Evolutionary conservation across 30 jellyfish, hydroid and myxozoan species (phyloP).

Genomic region (Haliclystus octoradiatus): DNA sequence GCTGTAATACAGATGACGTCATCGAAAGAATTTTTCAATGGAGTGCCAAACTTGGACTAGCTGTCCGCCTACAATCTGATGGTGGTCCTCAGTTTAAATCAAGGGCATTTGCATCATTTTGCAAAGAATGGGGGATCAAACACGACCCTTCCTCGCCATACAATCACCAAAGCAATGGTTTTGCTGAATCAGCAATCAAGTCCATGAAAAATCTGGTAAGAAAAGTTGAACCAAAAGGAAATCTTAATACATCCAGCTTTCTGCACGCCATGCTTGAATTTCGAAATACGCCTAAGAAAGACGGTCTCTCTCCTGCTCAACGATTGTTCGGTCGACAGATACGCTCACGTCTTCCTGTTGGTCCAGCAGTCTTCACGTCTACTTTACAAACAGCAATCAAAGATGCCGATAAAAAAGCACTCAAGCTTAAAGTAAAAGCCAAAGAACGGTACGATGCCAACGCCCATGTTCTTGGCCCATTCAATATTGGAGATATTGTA

Average conservation of each 20-base stretch:
- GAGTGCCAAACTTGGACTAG: neutral
- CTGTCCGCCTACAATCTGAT: neutral
- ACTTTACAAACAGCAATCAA: too few species aligned
- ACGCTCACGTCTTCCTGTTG: slow-evolving; percentile 20
- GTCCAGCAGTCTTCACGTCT: too few species aligned
- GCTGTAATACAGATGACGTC: neutral
- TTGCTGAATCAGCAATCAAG: neutral
- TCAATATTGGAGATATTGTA: neutral
- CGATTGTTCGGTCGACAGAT: slow-evolving; percentile 9
- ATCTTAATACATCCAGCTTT: slow-evolving; percentile 8
- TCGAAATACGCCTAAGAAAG: slow-evolving; percentile 20
- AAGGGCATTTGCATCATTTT: neutral
- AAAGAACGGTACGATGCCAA: neutral
- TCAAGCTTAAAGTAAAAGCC: neutral
- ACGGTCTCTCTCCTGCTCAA: slow-evolving; percentile 22
- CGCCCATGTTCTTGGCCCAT: neutral
- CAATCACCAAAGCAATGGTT: neutral
- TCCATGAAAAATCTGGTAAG: neutral
- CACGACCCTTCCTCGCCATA: neutral
- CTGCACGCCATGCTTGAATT: slow-evolving; percentile 4
- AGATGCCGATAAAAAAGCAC: too few species aligned
- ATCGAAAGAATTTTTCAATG: neutral
- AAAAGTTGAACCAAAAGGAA: slow-evolving; percentile 3
- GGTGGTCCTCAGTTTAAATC: neutral
- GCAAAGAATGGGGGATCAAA: neutral